Conservation (phyloP, 2,113 vertebrate genomes). For the Saguinus midas region DNA sequence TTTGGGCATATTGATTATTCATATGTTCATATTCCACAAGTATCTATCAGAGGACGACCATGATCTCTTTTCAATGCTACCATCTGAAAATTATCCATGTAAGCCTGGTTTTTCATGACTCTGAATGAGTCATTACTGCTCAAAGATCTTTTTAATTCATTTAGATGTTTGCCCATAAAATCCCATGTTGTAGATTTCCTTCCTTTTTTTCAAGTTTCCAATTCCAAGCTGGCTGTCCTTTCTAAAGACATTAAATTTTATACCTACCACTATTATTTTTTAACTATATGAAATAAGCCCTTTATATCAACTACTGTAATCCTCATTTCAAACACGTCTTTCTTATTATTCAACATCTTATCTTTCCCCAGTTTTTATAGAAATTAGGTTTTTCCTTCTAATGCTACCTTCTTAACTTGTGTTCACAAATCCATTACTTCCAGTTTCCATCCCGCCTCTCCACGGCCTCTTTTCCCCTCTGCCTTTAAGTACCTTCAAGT, state of each 20-base stretch:
- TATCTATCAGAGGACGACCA: background rate
- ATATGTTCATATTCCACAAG: background rate
- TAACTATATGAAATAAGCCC: background rate
- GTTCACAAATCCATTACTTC: background rate
- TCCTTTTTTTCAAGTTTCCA: background rate
- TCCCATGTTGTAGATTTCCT: background rate
- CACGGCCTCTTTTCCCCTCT: background rate
- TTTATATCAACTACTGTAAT: background rate
- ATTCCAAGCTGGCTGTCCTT: background rate
- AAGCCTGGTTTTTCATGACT: background rate
- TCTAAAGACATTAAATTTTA: background rate
- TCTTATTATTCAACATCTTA: background rate
- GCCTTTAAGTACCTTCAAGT: background rate
- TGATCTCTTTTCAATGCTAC: background rate
- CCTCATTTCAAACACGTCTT: background rate
- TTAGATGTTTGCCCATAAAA: background rate
- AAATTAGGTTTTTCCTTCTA: background rate
- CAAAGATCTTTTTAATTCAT: background rate
- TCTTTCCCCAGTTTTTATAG: background rate
- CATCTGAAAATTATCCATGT: background rate
- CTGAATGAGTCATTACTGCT: background rate
- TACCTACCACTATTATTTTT: background rate
- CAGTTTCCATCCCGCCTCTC: background rate
- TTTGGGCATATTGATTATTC: background rate
- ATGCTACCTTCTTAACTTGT: background rate